Percentiles rank a stretch among this genome's conserved stretches.
Evolutionary conservation across 2,113 vertebrate species (phyloP).

Genomic region (Oenanthe melanoleuca): DNA sequence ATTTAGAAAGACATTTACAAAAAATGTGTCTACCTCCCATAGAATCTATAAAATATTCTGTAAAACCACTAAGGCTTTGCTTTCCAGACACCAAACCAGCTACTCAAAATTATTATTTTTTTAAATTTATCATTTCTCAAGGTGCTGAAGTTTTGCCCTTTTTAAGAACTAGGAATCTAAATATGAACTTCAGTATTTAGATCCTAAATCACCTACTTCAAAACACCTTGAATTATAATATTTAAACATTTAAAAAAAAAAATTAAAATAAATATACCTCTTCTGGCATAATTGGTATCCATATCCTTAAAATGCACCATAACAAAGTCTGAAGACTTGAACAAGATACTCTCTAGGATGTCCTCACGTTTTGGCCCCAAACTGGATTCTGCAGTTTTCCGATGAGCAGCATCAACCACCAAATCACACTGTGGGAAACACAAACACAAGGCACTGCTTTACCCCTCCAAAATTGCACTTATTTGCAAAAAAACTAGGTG

Average conservation of each 20-base stretch:
- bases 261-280: conserved; percentile 80
- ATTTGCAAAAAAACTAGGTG: background rate
- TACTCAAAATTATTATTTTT: background rate
- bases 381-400: conserved; percentile 87
- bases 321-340: conserved; percentile 96
- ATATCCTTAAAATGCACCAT: conserved; percentile 97
- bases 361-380: conserved; percentile 91
- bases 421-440: conserved; percentile 86
- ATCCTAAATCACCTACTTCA: background rate
- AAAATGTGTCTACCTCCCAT: background rate
- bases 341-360: conserved; percentile 95
- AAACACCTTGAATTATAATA: background rate
- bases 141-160: background rate
- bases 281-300: conserved; percentile 94
- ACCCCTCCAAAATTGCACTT: background rate
- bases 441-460: background rate
- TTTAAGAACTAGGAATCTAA: background rate
- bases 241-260: background rate
- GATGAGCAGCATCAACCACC: conserved; percentile 96
- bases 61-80: background rate
- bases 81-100: background rate
- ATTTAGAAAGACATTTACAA: background rate
- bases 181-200: background rate
- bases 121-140: background rate
- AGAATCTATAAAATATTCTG: background rate